Percentiles rank a stretch among this genome's conserved stretches.
Evolutionary conservation across 2,888 invertebrate genomes (phyloP).

Genomic region (Clistopyga incitator): DNA sequence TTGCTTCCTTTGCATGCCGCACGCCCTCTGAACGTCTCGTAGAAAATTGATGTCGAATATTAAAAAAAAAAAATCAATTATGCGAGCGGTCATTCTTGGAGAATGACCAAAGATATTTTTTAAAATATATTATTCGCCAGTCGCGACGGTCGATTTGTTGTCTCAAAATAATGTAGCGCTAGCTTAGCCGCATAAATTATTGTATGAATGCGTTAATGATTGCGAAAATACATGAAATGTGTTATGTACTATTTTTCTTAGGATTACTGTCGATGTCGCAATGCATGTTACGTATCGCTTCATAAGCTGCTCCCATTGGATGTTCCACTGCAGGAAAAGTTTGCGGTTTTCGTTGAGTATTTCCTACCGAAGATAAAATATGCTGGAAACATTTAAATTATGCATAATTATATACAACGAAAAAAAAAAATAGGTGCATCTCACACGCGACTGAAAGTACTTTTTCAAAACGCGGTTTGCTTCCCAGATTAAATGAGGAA

Average conservation of each 20-base stretch:
- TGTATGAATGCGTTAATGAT: not conserved
- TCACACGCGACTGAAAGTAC: no score
- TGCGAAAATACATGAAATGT: conserved; percentile 9
- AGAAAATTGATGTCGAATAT: not conserved
- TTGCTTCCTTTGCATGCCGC: conserved; percentile 47
- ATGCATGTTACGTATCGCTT: conserved; percentile 57
- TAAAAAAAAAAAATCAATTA: not conserved
- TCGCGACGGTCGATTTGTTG: not conserved
- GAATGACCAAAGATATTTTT: not conserved
- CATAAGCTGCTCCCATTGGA: conserved; percentile 28
- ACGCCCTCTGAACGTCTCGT: conserved; percentile 15
- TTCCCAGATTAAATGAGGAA: no score
- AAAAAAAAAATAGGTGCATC: no score
- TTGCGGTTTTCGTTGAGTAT: conserved; percentile 3
- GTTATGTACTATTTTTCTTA: conserved; percentile 14
- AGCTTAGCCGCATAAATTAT: not conserved
- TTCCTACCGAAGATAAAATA: not conserved
- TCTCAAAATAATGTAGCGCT: not conserved
- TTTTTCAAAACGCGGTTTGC: no score
- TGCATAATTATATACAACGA: no score
- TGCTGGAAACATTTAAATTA: no score
- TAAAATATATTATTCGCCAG: not conserved
- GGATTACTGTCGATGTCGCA: conserved; percentile 54
- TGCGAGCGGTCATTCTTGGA: not conserved
- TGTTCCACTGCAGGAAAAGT: not conserved